Evolutionary conservation across 2,888 invertebrate species (phyloP), one percentile per base, ranked within the genome.

Genomic region (Plebejus anna): DNA sequence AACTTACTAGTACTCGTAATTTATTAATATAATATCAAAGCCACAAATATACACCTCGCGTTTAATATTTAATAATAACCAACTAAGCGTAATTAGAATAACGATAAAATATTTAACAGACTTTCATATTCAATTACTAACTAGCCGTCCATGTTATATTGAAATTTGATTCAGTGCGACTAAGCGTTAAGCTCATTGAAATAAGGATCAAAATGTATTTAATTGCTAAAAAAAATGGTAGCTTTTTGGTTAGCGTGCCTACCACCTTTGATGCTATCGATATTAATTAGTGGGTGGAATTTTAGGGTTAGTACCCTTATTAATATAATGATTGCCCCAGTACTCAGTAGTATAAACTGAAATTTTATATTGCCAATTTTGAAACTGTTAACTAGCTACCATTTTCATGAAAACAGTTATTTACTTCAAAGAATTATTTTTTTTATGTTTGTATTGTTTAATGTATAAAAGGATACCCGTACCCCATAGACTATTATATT

Each of bases 211-310:
- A 16, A 51, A 32, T 16, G 5, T 55, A 47, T 28, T 72, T 51
- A 51, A 28, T 13, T 28, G 42, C 51, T 42, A 28, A 32, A 73
- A 73, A 73, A 71, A 42, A 73, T 47, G 0, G 32, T 36, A 9
- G 5, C 9, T 32, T 55, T 73, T 55, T 73, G 22, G 73, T 73
- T 73, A 32, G 73, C 73, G 73, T 73, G 73, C 28, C 16, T 55
- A 72, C 72, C 72, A 73, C 73, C 32, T 72, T 51, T 73, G 73
- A 73, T 73, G 55, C 32, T 73, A 73, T 73, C 73, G 32, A 16
- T 28, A 6, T 13, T 73, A 55, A 55, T 73, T 73, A 73, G 51
- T 73, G n/a, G 73, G 51, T 73, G 73, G 55, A 51, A 73, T 55
- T 72, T 73, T 73, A 55, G 73, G 73, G 32, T 73, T 73, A 47